phyloP scores from a whole-genome alignment of 1,140 invertebrate genomes.

The Chymomyza costata region DNA sequence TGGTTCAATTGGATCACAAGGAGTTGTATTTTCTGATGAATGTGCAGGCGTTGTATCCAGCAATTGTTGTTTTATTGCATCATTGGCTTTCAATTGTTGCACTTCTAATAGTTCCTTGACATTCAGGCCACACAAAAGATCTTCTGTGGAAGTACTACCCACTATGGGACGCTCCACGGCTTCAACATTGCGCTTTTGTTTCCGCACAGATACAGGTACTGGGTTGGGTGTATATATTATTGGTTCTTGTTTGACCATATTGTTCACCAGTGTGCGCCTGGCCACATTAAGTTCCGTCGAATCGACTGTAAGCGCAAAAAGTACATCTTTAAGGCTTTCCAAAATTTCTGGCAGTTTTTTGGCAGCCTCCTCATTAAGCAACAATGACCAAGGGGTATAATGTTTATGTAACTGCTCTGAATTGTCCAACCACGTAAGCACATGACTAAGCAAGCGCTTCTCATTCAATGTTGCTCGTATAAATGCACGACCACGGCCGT shows the following conservation, averaged over 20 bases:
- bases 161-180: conserved; percentile 55
- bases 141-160: conserved; percentile 49
- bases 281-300: conserved; percentile 83
- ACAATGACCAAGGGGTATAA: conserved; percentile 88
- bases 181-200: conserved; percentile 10
- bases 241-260: conserved; percentile 69
- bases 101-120: conserved; percentile 39
- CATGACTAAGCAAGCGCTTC: conserved; percentile 85
- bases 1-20: conserved; percentile 58
- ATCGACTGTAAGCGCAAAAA: conserved; percentile 91
- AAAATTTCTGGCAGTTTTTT: conserved; percentile 86
- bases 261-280: no score
- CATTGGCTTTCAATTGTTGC: conserved; percentile 30
- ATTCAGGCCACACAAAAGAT: conserved; percentile 40
- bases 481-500: conserved; percentile 87
- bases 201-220: conserved; percentile 43
- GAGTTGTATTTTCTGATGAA: neutral
- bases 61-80: conserved; percentile 30
- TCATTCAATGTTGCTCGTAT: conserved; percentile 90
- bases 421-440: conserved; percentile 83
- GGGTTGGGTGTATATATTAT: conserved; percentile 76
- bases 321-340: conserved; percentile 85
- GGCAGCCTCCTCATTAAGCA: conserved; percentile 84
- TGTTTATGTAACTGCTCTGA: conserved; percentile 77
- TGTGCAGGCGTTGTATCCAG: neutral